A percentile compares a stretch with the other conserved stretches of the same genome.
Conservation (phyloP, 2,113 vertebrate genomes). For the Perca flavescens region DNA sequence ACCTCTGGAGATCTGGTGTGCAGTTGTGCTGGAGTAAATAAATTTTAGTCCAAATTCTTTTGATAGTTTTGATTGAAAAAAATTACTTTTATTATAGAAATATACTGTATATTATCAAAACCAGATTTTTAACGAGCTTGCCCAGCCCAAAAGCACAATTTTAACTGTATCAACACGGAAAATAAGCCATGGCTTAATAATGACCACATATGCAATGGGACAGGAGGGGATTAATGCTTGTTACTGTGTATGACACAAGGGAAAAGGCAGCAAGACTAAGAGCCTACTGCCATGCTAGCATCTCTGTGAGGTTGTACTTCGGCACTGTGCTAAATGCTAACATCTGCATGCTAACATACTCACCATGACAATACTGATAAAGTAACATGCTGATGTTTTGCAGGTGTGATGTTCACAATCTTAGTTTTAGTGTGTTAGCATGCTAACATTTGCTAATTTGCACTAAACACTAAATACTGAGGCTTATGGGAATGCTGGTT, state of each 20-base stretch:
- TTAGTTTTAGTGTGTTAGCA: background rate
- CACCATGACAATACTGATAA: background rate
- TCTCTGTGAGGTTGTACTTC: no score
- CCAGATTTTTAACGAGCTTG: slow-evolving; percentile 16
- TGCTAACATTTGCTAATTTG: background rate
- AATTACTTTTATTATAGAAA: background rate
- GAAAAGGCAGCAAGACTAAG: no score
- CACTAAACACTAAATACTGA: background rate
- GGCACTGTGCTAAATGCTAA: no score
- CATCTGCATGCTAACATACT: background rate
- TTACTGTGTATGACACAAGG: slow-evolving; percentile 1
- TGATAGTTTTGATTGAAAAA: background rate
- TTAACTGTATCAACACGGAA: slow-evolving; percentile 11
- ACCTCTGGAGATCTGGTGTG: slow-evolving; percentile 25
- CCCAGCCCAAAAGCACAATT: background rate
- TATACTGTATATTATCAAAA: slow-evolving; percentile 6
- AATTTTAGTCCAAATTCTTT: background rate
- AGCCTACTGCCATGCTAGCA: background rate
- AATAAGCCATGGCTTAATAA: background rate
- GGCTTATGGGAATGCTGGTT: background rate
- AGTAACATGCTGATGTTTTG: background rate
- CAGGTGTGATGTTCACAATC: background rate
- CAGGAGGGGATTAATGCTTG: background rate
- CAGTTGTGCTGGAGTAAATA: background rate
- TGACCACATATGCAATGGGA: background rate